phyloP scores from a whole-genome alignment of 2,888 invertebrate species.

The Griposia aprilina region DNA sequence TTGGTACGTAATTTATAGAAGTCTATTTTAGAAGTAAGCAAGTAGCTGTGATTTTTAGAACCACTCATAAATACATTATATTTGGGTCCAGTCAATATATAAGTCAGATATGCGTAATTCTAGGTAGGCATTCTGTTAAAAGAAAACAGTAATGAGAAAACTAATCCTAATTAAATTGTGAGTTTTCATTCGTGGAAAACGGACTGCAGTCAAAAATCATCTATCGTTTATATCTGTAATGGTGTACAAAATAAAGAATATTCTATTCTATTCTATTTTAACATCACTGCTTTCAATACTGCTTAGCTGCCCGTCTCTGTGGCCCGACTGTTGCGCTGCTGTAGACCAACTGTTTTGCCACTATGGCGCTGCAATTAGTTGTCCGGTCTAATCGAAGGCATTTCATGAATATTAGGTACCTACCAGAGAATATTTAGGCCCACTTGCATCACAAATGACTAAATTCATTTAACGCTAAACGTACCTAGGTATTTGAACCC shows the following conservation, averaged over 20 bases:
- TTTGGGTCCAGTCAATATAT: constrained; percentile 18
- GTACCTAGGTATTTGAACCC: too few species aligned
- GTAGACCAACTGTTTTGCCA: neutral
- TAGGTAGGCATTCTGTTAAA: neutral
- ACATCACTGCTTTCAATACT: neutral
- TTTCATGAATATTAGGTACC: neutral
- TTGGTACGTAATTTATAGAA: neutral
- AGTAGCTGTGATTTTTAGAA: neutral
- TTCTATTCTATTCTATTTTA: too few species aligned
- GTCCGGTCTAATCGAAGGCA: neutral
- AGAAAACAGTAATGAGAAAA: neutral
- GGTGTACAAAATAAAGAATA: too few species aligned
- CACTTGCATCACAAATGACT: too few species aligned
- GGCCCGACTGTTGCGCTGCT: neutral
- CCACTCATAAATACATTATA: neutral
- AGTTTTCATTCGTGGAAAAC: neutral
- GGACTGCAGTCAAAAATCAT: too few species aligned
- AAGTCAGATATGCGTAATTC: neutral
- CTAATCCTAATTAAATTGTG: neutral
- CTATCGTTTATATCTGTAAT: too few species aligned
- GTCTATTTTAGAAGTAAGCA: neutral
- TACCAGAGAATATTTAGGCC: neutral
- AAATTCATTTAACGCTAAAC: too few species aligned
- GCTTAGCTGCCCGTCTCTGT: neutral
- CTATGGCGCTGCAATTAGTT: neutral